Evolutionary conservation across 1,140 invertebrate genomes (phyloP), one percentile per base, ranked within the genome.

Genomic region (Elymnias hypermnestra): DNA sequence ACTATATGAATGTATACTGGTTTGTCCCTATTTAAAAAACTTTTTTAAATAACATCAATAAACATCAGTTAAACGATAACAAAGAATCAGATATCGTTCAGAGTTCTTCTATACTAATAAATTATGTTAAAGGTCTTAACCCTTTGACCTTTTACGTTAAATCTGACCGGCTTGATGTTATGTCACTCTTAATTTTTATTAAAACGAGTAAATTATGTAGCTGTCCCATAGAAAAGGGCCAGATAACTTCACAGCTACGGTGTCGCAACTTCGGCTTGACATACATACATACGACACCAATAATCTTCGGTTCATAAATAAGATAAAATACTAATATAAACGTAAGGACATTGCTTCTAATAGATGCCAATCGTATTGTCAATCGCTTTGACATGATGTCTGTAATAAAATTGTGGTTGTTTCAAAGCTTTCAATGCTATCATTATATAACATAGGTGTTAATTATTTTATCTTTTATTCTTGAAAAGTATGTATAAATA

Each of bases 211-310:
- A 29, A 7, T 29, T 29, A 29, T 29, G 26, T 29, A 12, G 9
- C 10, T 9, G 26, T 12, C 26, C 5, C 26, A 29, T 29, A 29
- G 26, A 13, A 76, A 73, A 75, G 77, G 77, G 72, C 66, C 56
- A 56, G 63, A 57, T 65, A 77, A 61, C 60, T 67, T 43, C 53
- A 64, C 61, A 33, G 23, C 23, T 9, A 26, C 23, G 17, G 49
- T 79, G 67, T 72, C 58, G 75, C 62, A 78, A 83, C 63, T 52
- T 53, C 57, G 53, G 61, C 68, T 76, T 79, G 75, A 78, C 78
- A 83, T 45, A 79, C 67, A 79, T 79, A 78, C 63, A 42, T 40
- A 18, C 33, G 40, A n/a, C n/a, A n/a, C n/a, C n/a, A 28, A 31
- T 36, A 26, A 33, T 22, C 14, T 29, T 29, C 26, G 13, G 22